Evolutionary conservation across 2,888 invertebrate species (phyloP).

Genomic region (Torymus aiolomorphi): DNA sequence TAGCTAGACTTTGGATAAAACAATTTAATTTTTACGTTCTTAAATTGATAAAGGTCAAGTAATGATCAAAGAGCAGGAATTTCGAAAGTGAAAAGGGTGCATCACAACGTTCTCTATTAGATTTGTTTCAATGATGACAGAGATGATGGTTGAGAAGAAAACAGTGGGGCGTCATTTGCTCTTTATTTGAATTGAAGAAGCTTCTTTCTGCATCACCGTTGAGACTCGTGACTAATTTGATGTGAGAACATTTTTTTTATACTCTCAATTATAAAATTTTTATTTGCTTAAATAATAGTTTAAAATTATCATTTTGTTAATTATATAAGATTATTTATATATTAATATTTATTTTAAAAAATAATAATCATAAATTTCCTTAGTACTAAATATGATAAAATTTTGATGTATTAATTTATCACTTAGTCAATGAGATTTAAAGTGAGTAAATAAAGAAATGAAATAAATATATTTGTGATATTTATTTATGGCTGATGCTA

Average conservation of each 20-base stretch:
- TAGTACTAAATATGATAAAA: no score
- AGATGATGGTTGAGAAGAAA: conserved; percentile 38
- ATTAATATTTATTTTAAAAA: no score
- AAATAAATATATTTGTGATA: no score
- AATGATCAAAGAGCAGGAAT: conserved; percentile 21
- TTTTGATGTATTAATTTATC: no score
- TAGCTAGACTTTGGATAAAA: background rate
- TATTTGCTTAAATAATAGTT: no score
- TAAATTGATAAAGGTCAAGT: conserved; percentile 1
- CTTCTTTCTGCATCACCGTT: conserved; percentile 27
- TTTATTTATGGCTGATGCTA: no score
- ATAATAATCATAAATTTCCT: no score
- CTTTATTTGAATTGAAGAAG: conserved; percentile 44
- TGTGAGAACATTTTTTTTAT: background rate
- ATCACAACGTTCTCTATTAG: conserved; percentile 40
- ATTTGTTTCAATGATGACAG: conserved; percentile 31
- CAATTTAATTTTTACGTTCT: conserved; percentile 4
- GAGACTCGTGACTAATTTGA: conserved; percentile 15
- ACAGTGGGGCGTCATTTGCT: conserved; percentile 11
- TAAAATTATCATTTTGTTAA: no score
- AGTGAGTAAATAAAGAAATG: no score
- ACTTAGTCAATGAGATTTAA: no score
- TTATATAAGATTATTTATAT: no score
- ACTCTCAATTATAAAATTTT: no score
- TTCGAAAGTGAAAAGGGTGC: conserved; percentile 37